phyloP scores from a whole-genome alignment of 2,797 vertebrate genomes.

The Tamandua tetradactyla region DNA sequence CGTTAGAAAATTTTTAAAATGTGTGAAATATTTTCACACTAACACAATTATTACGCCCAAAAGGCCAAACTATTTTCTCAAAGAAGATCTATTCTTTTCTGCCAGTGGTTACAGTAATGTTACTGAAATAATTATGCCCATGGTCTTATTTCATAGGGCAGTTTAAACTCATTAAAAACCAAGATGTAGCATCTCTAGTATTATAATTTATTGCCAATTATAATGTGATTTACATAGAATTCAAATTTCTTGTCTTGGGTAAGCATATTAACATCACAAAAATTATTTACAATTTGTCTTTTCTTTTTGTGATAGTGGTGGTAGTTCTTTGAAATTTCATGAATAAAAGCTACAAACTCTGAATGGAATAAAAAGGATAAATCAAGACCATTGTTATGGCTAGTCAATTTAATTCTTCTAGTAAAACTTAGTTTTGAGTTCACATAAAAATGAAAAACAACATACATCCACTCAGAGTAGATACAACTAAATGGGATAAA shows the following conservation, averaged over 20 bases:
- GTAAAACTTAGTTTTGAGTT: conserved; percentile 18
- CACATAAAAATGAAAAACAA: conserved; percentile 43
- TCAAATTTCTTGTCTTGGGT: conserved; percentile 21
- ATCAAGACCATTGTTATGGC: conserved; percentile 17
- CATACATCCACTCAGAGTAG: background rate
- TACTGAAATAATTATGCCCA: background rate
- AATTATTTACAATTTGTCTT: conserved; percentile 39
- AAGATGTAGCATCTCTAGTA: conserved; percentile 1
- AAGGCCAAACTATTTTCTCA: conserved; percentile 39
- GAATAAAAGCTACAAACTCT: background rate
- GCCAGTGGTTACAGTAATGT: background rate
- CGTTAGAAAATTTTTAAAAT: conserved; percentile 18
- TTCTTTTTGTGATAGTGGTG: background rate
- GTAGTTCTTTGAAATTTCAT: conserved; percentile 27
- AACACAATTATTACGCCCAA: conserved; percentile 20
- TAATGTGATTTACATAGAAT: conserved; percentile 3
- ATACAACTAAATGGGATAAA: conserved; percentile 21
- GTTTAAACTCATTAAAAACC: background rate
- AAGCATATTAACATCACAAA: conserved; percentile 52
- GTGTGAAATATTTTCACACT: background rate
- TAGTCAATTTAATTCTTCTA: background rate
- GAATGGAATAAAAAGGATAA: conserved; percentile 30
- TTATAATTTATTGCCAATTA: background rate
- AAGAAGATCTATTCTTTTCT: conserved; percentile 15
- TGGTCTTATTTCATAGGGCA: background rate